Evolutionary conservation across 2,888 invertebrate genomes (phyloP), one percentile per base, ranked within the genome.

Genomic region (Cylindroiulus punctatus): DNA sequence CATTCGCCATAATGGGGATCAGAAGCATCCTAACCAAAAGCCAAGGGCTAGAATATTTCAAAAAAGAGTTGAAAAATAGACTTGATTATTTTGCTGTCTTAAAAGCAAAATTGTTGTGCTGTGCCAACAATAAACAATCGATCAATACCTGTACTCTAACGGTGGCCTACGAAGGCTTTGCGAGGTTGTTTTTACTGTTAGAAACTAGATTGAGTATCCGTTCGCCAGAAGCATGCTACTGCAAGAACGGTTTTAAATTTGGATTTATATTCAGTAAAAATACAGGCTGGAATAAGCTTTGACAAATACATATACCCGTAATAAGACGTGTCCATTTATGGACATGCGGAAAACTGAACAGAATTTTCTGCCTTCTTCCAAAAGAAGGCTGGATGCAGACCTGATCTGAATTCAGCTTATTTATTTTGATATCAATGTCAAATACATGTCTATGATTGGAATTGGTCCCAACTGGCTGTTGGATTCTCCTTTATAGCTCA

Each of bases 21-120:
- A 76, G 30, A 65, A 26, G 65, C 65, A 26, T 12, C 26, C 26
- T 65, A 65, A 26, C 22, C 65, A 26, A 65, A 52, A 52, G 52
- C 52, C n/a, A n/a, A 52, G 36, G 26, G 57, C 22, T 7, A 65
- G 30, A 17, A 76, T 76, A 30, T 76, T 76, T 76, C 10, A 30
- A 30, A 76, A 76, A 76, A 30, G 30, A 76, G 76, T 76, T 76
- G 76, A 76, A 32, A 76, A 32, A 76, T 76, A 30, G 76, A 30
- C 30, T 17, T 76, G 30, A 76, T 76, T 76, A 76, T 76, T 17
- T 76, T 30, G 17, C 14, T 26, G 76, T 76, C 30, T 76, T 76
- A 76, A 30, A 26, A 65, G 65, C 65, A n/a, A n/a, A n/a, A n/a
- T n/a, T n/a, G 52, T 52, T n/a, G n/a, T 52, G 52, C 22, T 30